Percentiles rank a stretch among this genome's conserved stretches.
These are phyloP conservation scores for Chamaea fasciata DNA, from an alignment of 2,113 vertebrate species.

Conservation along the genomic window DNA sequence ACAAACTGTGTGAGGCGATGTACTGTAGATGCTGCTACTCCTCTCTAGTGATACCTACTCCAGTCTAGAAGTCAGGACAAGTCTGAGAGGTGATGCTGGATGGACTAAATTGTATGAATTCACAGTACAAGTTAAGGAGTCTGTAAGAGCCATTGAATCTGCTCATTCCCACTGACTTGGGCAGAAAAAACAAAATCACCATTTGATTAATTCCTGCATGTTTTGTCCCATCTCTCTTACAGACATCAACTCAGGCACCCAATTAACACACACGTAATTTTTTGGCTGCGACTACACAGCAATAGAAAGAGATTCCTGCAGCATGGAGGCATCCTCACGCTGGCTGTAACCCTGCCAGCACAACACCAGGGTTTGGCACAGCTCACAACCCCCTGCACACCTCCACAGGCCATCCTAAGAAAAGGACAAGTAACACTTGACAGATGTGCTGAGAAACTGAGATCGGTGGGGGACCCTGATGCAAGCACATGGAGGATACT, in stretches of 20 bases:
- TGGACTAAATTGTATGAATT: not conserved
- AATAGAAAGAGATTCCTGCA: not conserved
- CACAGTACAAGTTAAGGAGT: not conserved
- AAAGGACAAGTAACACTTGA: constrained; percentile 1
- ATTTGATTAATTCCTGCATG: not conserved
- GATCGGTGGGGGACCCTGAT: not conserved
- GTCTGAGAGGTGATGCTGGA: not conserved
- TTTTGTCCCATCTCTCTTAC: not conserved
- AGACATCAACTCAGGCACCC: not conserved
- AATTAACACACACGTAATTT: not conserved
- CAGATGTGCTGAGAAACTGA: not conserved
- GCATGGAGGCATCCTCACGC: not conserved
- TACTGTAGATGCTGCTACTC: not conserved
- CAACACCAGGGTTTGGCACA: not conserved
- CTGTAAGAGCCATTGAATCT: not conserved
- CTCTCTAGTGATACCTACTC: not conserved
- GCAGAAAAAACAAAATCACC: not conserved
- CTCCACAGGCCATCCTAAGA: not conserved
- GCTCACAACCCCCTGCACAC: constrained; percentile 6
- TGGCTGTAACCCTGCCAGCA: not conserved
- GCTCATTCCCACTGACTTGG: not conserved
- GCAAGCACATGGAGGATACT: not conserved
- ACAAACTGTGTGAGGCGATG: not conserved
- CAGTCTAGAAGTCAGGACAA: not conserved
- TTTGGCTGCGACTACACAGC: not conserved